Conservation (phyloP, 2,797 vertebrate species). For the Pangasius djambal region DNA sequence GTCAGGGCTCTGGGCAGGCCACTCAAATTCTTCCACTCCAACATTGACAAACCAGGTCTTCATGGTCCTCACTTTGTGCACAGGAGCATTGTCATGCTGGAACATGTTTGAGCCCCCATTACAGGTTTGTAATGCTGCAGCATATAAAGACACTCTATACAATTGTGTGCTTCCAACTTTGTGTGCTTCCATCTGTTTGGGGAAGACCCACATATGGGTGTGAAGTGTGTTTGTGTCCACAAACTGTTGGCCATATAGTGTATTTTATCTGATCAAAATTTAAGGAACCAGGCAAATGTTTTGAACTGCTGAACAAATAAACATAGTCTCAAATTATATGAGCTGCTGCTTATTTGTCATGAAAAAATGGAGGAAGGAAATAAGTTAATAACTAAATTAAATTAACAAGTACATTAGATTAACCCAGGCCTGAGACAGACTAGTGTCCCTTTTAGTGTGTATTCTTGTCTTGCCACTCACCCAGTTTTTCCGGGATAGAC, state of each 20-base stretch:
- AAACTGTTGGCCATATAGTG: neutral
- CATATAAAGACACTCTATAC: neutral
- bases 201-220: neutral
- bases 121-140: neutral
- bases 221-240: neutral
- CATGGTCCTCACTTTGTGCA: neutral
- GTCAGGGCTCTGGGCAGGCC: neutral
- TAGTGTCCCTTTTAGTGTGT: neutral
- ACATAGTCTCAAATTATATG: neutral
- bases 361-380: neutral
- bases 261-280: neutral
- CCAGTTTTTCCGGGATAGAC: neutral
- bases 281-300: neutral
- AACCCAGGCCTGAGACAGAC: neutral
- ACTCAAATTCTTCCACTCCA: neutral
- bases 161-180: neutral
- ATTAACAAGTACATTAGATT: neutral
- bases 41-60: neutral
- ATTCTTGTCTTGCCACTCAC: neutral
- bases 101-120: neutral
- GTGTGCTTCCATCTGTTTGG: neutral
- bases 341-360: neutral
- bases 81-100: neutral
- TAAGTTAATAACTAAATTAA: neutral
- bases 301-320: neutral